Evolutionary conservation across 2,888 invertebrate genomes (phyloP).

Genomic region (Thymelicus acteon): DNA sequence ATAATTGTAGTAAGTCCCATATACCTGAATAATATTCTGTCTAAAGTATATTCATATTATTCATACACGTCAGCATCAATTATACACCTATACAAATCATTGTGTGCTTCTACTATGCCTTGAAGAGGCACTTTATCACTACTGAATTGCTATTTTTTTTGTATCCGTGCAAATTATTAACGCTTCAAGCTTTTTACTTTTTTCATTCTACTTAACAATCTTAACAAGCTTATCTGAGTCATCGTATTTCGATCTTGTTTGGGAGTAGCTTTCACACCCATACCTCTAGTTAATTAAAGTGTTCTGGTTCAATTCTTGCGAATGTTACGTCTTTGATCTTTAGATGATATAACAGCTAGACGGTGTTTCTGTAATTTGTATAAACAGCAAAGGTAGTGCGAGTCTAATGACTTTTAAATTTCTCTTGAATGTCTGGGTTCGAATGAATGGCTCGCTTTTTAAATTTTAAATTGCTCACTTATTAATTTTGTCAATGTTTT

Average conservation of each 20-base stretch:
- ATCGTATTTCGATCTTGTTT: conserved; percentile 3
- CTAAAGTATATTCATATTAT: no score
- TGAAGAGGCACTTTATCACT: not conserved
- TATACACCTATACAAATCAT: not conserved
- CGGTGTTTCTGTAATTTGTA: not conserved
- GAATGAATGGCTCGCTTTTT: no score
- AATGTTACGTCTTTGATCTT: conserved; percentile 17
- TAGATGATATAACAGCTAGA: not conserved
- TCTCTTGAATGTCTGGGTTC: no score
- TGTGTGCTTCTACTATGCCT: not conserved
- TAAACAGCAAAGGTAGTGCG: not conserved
- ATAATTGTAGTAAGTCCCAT: no score
- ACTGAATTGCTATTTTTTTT: not conserved
- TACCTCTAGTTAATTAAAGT: conserved; percentile 19
- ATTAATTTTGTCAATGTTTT: no score
- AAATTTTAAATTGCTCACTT: no score
- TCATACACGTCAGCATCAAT: no score
- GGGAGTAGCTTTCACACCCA: conserved; percentile 15
- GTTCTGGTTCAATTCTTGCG: conserved; percentile 1
- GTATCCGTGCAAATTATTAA: not conserved
- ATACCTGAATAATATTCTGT: no score
- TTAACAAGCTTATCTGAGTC: conserved; percentile 12
- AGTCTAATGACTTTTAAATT: not conserved
- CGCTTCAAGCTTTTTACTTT: conserved; percentile 12
- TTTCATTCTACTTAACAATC: conserved; percentile 17